Base-by-base conservation (phyloP, 1,140 invertebrate genomes). In the Drosophila subpulchrella region DNA sequence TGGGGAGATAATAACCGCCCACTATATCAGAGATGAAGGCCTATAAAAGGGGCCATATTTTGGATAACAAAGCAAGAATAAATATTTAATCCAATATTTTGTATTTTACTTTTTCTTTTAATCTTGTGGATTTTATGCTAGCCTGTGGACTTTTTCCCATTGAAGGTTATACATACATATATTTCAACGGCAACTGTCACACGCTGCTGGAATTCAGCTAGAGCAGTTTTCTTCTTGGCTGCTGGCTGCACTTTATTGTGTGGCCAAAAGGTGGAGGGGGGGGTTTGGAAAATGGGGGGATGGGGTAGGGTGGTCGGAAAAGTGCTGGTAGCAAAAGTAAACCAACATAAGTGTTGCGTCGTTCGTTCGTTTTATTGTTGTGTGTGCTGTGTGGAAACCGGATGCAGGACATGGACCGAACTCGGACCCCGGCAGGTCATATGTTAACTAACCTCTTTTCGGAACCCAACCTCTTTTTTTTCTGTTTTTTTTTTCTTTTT, bases 311-410 rank as follows among this genome's bases (percentile, higher is more conserved):
- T 4, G 38, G 12, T 12, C 15, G 55, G 41, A 13, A 46, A 57
- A n/a, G 36, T 12, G 24, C 60, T 27, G 30, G 32, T 30, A 59
- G 62, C 36, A 39, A 78, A 78, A 89, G 84, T 88, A 89, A 89
- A 80, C 83, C 83, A 65, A 89, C 83, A 88, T 89, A 89, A 88
- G 83, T 88, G 83, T 89, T 88, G 84, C 83, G 79, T 77, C 79
- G 71, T 88, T 78, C 75, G 72, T 80, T 81, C 76, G 72, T 80
- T 81, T 63, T 88, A 77, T 89, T 85, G 67, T 85, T 74, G 62
- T 44, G 42, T 44, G 42, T 41, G 6, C 1, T 7, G 32, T 42
- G 41, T 72, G 83, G 54, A 51, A 44, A 60, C 46, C 39, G 56
- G 62, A 42, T 51, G 68, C 39, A 27, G 38, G 32, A 72, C 38